Evolutionary conservation across 1,140 invertebrate genomes (phyloP), one percentile per base, ranked within the genome.

Genomic region (Zaprionus taronus): DNA sequence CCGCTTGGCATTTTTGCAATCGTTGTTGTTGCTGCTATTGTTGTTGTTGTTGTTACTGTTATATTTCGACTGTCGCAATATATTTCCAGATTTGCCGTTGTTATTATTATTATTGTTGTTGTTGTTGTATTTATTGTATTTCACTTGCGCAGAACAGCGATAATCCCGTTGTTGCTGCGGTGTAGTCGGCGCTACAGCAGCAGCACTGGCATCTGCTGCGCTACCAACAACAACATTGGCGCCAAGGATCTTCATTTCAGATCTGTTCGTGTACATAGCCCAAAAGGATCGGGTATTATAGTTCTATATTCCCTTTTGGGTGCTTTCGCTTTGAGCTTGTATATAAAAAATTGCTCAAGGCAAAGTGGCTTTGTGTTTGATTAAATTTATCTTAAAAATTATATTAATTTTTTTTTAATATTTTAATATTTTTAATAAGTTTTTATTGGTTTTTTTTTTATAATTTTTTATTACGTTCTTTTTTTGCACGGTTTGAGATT

Each of bases 231-330:
- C 77, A 71, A 72, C 78, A 44, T 84, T 85, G 56, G 79, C 69
- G 66, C 77, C 63, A 75, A 83, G 86, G 47, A 86, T 87, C 65
- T 87, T 83, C 82, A 83, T 80, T 38, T 80, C 73, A 28, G 51
- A 34, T 58, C 64, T 79, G 38, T 34, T 91, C 34, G 80, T 73
- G 41, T 70, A 80, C 87, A 91, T 83, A 75, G 66, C 66, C 74
- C 70, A 38, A 17, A 67, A 22, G 5, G 31, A 15, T 24, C 51
- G 3, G 41, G 36, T 20, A 20, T 24, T 53, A n/a, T 55, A 5
- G 61, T 56, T 12, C n/a, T 36, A 4, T 51, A 11, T 34, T 26
- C 3, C 34, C 14, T 24, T 28, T 53, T 56, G 55, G 7, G 36
- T 56, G n/a, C 64, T 64, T 56, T 7, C 36, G 22, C 64, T 81